Conservation (phyloP, 2,113 vertebrate genomes). For the Saguinus midas region DNA sequence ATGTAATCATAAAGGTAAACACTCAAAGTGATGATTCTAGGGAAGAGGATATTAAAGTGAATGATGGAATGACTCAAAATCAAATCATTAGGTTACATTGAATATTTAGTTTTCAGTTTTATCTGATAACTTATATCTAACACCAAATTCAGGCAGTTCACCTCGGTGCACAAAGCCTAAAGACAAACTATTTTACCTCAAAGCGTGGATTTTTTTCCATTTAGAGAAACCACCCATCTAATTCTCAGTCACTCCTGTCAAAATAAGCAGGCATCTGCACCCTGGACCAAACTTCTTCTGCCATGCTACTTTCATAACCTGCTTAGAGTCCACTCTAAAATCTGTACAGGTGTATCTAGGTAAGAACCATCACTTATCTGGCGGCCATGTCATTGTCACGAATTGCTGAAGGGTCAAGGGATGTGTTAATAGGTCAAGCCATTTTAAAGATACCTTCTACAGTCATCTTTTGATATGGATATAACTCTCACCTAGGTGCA, state of each 20-base stretch:
- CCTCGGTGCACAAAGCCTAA: background rate
- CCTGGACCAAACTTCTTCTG: background rate
- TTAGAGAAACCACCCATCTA: background rate
- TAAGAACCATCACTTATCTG: background rate
- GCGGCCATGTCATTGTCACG: background rate
- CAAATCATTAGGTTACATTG: background rate
- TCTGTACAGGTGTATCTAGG: background rate
- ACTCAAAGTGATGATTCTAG: background rate
- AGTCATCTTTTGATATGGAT: background rate
- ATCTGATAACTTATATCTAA: background rate
- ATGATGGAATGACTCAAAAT: background rate
- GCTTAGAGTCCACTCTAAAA: background rate
- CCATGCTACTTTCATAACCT: background rate
- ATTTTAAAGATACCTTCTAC: background rate
- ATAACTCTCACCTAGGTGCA: background rate
- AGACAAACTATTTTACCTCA: background rate
- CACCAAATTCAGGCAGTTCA: background rate
- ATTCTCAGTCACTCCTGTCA: background rate
- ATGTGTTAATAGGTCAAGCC: background rate
- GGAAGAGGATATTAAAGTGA: background rate
- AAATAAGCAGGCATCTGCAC: background rate
- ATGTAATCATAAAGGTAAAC: background rate
- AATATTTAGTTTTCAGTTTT: background rate
- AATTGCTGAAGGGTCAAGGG: background rate
- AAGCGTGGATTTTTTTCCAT: background rate